A percentile compares a stretch with the other conserved stretches of the same genome.
Evolutionary conservation across 1,140 invertebrate species (phyloP).

Genomic region (Lanistes nyassanus): DNA sequence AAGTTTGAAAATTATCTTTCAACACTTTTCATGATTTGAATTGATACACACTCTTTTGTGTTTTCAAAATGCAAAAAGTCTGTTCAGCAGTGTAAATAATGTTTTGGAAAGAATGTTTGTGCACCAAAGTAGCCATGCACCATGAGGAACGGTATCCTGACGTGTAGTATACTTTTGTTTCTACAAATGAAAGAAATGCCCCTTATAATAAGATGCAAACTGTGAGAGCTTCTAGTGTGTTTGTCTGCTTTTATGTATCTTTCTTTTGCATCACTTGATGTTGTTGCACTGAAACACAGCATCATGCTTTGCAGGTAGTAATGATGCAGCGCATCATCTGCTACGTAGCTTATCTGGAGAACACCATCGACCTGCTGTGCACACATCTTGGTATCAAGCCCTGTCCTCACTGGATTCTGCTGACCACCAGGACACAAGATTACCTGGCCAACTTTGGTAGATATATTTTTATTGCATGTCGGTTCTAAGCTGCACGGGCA

Average conservation of each 20-base stretch:
- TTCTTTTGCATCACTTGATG: background rate
- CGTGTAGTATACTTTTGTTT: too few relatives aligned
- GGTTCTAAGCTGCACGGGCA: too few relatives aligned
- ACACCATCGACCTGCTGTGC: conserved; percentile 31
- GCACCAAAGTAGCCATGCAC: too few relatives aligned
- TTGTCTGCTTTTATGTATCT: background rate
- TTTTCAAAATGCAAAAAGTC: too few relatives aligned
- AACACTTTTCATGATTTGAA: too few relatives aligned
- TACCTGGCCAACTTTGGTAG: conserved; percentile 12
- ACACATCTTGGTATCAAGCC: conserved; percentile 13
- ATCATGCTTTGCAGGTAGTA: conserved; percentile 42
- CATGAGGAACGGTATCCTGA: background rate
- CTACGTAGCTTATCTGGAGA: conserved; percentile 44
- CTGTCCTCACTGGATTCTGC: conserved; percentile 14
- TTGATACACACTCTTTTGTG: too few relatives aligned
- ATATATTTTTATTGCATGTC: too few relatives aligned
- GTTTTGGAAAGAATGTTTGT: too few relatives aligned
- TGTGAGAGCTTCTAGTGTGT: background rate
- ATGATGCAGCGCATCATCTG: conserved; percentile 47
- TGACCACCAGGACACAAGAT: conserved; percentile 26
- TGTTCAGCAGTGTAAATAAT: too few relatives aligned
- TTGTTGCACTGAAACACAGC: background rate
- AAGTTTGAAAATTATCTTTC: too few relatives aligned
- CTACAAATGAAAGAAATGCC: background rate
- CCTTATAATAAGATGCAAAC: background rate